These are phyloP conservation scores for Acrobasis repandana DNA, from an alignment of 2,888 invertebrate species.

Conservation along the genomic window DNA sequence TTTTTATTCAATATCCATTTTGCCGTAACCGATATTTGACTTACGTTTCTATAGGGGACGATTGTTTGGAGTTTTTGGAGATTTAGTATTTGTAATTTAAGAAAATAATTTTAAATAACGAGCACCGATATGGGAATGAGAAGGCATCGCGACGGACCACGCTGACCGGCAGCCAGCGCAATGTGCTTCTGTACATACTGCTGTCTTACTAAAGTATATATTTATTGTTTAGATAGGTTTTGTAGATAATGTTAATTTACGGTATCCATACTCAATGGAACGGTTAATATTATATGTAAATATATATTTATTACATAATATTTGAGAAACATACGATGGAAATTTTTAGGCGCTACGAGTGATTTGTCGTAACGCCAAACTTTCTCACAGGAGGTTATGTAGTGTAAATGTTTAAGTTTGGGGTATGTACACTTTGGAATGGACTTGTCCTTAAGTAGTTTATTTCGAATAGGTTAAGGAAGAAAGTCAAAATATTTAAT, in stretches of 20 bases:
- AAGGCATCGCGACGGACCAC: conserved; percentile 39
- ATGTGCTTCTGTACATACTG: conserved; percentile 78
- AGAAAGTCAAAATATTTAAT: conserved; percentile 57
- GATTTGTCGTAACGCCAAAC: conserved; percentile 27
- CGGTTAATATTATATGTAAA: conserved; percentile 52
- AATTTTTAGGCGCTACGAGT: conserved; percentile 25
- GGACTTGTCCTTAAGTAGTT: conserved; percentile 43
- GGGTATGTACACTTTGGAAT: conserved; percentile 50
- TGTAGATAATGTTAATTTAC: conserved; percentile 51
- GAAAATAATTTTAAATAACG: conserved; percentile 42
- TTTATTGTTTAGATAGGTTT: conserved; percentile 77
- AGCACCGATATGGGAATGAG: conserved; percentile 35
- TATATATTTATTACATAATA: conserved; percentile 40
- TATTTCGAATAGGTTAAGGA: conserved; percentile 47
- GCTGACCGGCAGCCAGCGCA: conserved; percentile 54
- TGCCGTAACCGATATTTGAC: conserved; percentile 43
- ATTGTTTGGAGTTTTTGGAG: conserved; percentile 57
- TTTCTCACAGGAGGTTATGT: conserved; percentile 33
- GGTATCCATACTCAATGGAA: conserved; percentile 45
- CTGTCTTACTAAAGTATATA: conserved; percentile 77
- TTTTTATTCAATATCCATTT: conserved; percentile 43
- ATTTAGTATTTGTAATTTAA: conserved; percentile 43
- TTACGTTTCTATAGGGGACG: conserved; percentile 49
- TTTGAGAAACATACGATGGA: conserved; percentile 29
- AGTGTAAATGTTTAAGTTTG: conserved; percentile 42